Base-by-base conservation (phyloP, 2,888 invertebrate genomes). In the Ennomos erosarius region DNA sequence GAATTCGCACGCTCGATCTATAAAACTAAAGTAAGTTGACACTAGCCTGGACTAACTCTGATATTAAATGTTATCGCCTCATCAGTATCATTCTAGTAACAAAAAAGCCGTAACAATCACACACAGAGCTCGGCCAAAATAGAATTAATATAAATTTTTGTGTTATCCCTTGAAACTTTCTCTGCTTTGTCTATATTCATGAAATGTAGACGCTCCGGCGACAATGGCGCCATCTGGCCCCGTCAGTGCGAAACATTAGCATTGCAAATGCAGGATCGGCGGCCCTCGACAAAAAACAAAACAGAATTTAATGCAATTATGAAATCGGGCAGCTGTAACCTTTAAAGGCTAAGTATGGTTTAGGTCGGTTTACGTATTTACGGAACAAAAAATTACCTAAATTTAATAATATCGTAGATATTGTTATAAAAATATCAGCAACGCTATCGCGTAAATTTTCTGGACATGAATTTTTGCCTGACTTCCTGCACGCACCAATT, bases 301-400 rank as follows among this genome's bases (percentile, higher is more conserved):
- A 73, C 76, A 75, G 64, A 67, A 74, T 77, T 78, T 76, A 75
- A 76, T 76, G 72, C 75, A 73, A 79, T 79, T 74, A 78, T 73
- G 70, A 73, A 68, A 65, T 67, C 65, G 59, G 68, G 61, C 75
- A 73, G 74, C 73, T 78, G 77, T 68, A 65, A 65, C 57, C 56
- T 61, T 52, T 60, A 48, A 52, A 38, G 34, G 51, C 44, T 42
- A 9, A 43, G 43, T 10, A 52, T 13, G 8, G 12, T 12, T 26
- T 36, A 35, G 26, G 5, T 26, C 6, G 6, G 26, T 6, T 26
- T 26, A 26, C 5, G 26, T 26, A 6, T 26, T 26, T 26, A 26
- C 26, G 26, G 26, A 26, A 26, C 3, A 26, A 26, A 26, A 6
- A 26, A 6, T 26, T 16, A 16, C 16, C 16, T 16, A 16, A 16